Conservation (phyloP, 2,113 vertebrate species). For the Suncus etruscus region DNA sequence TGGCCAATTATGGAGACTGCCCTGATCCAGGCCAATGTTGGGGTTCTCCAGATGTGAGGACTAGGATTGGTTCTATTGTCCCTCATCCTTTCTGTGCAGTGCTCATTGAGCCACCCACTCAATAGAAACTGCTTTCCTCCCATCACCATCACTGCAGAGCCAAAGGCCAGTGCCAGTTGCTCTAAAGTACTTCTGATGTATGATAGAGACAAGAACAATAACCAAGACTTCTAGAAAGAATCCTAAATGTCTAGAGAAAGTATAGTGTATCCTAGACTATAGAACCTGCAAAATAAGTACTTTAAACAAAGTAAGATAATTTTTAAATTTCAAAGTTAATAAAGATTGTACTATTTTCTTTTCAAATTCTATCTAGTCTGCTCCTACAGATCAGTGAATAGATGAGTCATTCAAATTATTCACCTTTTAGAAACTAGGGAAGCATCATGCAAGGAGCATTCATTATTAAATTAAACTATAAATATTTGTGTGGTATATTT, state of each 20-base stretch:
- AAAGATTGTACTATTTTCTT: neutral
- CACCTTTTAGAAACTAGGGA: neutral
- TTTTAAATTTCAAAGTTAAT: neutral
- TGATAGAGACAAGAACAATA: neutral
- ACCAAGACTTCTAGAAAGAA: neutral
- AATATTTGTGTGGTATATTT: too few relatives aligned
- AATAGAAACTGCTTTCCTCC: neutral
- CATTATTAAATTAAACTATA: too few relatives aligned
- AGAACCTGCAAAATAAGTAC: neutral
- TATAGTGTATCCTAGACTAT: neutral
- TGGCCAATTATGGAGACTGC: neutral
- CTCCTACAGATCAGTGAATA: neutral
- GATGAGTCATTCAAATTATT: neutral
- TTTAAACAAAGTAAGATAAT: neutral
- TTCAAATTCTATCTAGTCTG: neutral
- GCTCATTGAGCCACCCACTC: neutral
- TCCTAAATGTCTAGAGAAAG: neutral
- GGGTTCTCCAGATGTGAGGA: neutral
- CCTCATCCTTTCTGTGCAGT: neutral
- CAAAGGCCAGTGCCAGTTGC: neutral
- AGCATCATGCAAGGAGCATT: too few relatives aligned
- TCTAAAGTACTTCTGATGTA: neutral
- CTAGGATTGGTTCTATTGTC: neutral
- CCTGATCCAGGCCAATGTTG: neutral
- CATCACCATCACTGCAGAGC: neutral